A percentile compares a stretch with the other conserved stretches of the same genome.
These are phyloP conservation scores for Drosophila ustulata DNA, from an alignment of 2,888 invertebrate species.

Conservation along the genomic window DNA sequence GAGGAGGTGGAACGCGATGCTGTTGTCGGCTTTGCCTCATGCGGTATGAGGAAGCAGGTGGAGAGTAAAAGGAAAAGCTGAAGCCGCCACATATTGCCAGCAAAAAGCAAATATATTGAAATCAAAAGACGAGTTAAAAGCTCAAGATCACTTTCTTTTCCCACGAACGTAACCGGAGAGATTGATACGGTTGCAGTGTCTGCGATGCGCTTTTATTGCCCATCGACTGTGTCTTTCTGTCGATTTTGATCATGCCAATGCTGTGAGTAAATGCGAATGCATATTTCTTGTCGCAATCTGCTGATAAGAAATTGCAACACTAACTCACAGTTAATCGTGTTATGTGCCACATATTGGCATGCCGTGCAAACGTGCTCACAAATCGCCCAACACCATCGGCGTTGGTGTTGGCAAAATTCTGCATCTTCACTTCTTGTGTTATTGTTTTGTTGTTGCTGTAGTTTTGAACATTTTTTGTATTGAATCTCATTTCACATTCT, in stretches of 20 bases:
- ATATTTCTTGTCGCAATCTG: constrained; percentile 6
- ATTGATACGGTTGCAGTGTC: constrained; percentile 35
- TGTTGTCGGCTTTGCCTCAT: constrained; percentile 61
- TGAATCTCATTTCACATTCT: constrained; percentile 47
- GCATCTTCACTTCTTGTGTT: constrained; percentile 1
- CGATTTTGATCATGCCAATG: constrained; percentile 39
- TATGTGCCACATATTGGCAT: constrained; percentile 50
- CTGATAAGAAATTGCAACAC: constrained; percentile 37
- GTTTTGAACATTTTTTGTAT: neutral
- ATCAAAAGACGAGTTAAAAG: neutral
- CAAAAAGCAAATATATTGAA: neutral
- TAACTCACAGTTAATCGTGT: constrained; percentile 29
- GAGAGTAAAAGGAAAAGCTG: constrained; percentile 68
- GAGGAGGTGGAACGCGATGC: constrained; percentile 6
- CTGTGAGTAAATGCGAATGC: constrained; percentile 34
- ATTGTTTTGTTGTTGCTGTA: neutral
- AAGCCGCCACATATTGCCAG: constrained; percentile 65
- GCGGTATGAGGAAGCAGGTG: constrained; percentile 67
- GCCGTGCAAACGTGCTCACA: constrained; percentile 62
- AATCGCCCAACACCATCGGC: constrained; percentile 30
- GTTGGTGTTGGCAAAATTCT: constrained; percentile 2
- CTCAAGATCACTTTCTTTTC: constrained; percentile 1
- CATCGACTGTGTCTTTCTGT: constrained; percentile 14
- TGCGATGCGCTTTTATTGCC: constrained; percentile 47
- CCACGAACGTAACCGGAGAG: constrained; percentile 32